Evolutionary conservation across 2,797 vertebrate genomes (phyloP), one percentile per base, ranked within the genome.

Genomic region (Rhinophrynus dorsalis): DNA sequence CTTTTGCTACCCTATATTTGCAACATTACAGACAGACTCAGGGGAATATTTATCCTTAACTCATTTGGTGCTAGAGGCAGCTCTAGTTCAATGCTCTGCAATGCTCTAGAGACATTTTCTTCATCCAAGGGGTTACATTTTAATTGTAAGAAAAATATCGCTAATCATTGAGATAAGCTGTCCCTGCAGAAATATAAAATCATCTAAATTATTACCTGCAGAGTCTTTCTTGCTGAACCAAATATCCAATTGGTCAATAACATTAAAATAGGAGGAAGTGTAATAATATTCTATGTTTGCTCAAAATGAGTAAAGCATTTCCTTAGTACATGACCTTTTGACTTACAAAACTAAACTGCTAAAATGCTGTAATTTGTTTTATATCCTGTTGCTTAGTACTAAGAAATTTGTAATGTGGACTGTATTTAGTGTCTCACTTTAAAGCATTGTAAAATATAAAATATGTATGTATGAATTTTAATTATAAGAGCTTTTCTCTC

Each of bases 81-180:
- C n/a, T n/a, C n/a, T n/a, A n/a, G n/a, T n/a, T n/a, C n/a, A n/a
- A n/a, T n/a, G n/a, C n/a, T n/a, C n/a, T n/a, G n/a, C n/a, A n/a
- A n/a, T n/a, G n/a, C n/a, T n/a, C n/a, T n/a, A n/a, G n/a, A n/a
- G n/a, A n/a, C n/a, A n/a, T n/a, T n/a, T n/a, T n/a, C n/a, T n/a
- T n/a, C n/a, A n/a, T n/a, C n/a, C n/a, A n/a, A n/a, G n/a, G n/a
- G n/a, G n/a, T n/a, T n/a, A 59, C 44, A 59, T 59, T 59, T 27
- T 59, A 59, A 59, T 59, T 44, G n/a, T n/a, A 59, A 27, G 37
- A 23, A 27, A 29, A 44, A 59, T 59, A 59, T 59, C 29, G 37
- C 37, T 59, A 20, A 24, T 38, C 12, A 30, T n/a, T 18, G 37
- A 20, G 37, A 8, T 7, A 12, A 44, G 23, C n/a, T 9, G 15